A percentile compares a stretch with the other conserved stretches of the same genome.
Evolutionary conservation across 2,797 vertebrate genomes (phyloP).

Genomic region (Tinamus major): DNA sequence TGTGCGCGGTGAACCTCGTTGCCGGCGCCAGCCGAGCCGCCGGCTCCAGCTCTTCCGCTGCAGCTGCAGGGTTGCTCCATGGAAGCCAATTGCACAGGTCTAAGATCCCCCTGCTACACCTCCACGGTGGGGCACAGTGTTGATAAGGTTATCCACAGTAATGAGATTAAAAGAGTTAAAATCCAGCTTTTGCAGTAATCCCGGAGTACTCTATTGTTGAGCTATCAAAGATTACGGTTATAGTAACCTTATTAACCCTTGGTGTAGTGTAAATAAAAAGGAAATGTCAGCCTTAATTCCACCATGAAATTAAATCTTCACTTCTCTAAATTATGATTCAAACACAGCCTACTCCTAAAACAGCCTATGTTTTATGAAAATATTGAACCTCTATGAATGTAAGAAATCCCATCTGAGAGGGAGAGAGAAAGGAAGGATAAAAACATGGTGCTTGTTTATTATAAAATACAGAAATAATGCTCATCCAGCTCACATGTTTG

Average conservation of each 20-base stretch:
- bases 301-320: slow-evolving; percentile 73
- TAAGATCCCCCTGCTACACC: not conserved
- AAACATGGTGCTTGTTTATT: not conserved
- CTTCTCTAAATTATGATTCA: slow-evolving; percentile 62
- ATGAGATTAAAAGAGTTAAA: slow-evolving; percentile 78
- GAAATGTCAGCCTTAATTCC: slow-evolving; percentile 75
- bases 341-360: slow-evolving; percentile 19
- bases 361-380: slow-evolving; percentile 18
- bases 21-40: slow-evolving; percentile 71
- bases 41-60: slow-evolving; percentile 40
- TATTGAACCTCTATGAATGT: not conserved
- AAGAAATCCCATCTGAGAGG: not conserved
- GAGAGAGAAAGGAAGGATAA: not conserved
- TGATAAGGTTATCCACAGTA: slow-evolving; percentile 64
- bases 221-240: slow-evolving; percentile 78
- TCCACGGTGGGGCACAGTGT: not conserved
- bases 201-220: slow-evolving; percentile 59
- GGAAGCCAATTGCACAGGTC: not conserved
- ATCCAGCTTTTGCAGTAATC: slow-evolving; percentile 72
- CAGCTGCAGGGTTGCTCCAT: not conserved
- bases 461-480: not conserved
- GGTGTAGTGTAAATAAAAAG: slow-evolving; percentile 69
- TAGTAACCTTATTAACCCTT: slow-evolving; percentile 79
- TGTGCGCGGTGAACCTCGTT: slow-evolving; percentile 72
- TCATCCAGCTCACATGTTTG: not conserved